A percentile compares a stretch with the other conserved stretches of the same genome.
phyloP scores from a whole-genome alignment of 1,140 invertebrate species.

The Lordiphosa mommai region DNA sequence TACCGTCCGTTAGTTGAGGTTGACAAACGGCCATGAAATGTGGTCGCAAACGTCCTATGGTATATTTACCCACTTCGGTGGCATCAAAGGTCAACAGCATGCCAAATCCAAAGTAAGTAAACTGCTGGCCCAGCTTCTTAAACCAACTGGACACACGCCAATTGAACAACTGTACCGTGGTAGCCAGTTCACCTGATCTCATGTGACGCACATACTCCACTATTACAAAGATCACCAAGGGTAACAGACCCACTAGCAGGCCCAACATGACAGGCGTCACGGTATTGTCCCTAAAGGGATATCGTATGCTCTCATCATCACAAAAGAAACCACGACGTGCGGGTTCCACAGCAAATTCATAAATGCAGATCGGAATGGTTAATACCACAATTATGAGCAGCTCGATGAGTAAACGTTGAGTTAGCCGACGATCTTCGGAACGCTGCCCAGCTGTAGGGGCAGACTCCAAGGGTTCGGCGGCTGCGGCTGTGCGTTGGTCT shows the following conservation, averaged over 20 bases:
- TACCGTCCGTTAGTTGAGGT: conserved; percentile 81
- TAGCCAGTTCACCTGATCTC: conserved; percentile 28
- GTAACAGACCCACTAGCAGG: conserved; percentile 84
- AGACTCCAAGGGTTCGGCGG: neutral
- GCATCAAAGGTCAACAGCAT: conserved; percentile 88
- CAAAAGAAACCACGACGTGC: conserved; percentile 96
- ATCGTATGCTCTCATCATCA: conserved; percentile 94
- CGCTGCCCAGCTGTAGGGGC: neutral
- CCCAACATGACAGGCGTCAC: conserved; percentile 89
- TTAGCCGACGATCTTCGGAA: conserved; percentile 22
- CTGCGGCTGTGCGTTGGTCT: conserved; percentile 14
- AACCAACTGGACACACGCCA: conserved; percentile 84
- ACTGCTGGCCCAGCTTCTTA: conserved; percentile 84
- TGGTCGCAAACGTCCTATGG: conserved; percentile 93
- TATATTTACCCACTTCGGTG: conserved; percentile 95
- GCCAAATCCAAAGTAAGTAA: conserved; percentile 91
- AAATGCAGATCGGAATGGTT: conserved; percentile 84
- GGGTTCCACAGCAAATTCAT: conserved; percentile 87
- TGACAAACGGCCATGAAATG: conserved; percentile 91
- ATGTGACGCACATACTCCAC: conserved; percentile 54
- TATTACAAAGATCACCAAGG: conserved; percentile 33
- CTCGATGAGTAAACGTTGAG: conserved; percentile 47
- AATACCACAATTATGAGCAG: conserved; percentile 56
- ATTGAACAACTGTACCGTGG: conserved; percentile 36
- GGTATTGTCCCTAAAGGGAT: conserved; percentile 90